Base-by-base conservation (phyloP, 2,797 vertebrate genomes). In the Chiloscyllium punctatum region DNA sequence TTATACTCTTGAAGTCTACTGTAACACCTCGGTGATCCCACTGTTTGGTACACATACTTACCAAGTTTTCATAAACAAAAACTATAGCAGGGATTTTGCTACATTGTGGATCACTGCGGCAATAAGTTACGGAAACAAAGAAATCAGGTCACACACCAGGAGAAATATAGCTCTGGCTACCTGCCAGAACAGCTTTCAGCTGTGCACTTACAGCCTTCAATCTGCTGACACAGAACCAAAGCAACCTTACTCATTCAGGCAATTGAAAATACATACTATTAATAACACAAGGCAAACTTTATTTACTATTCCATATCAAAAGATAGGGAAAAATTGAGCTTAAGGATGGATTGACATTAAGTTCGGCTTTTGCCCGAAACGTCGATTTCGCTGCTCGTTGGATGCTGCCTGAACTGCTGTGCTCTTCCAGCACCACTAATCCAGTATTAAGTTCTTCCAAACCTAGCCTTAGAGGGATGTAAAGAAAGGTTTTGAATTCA, bases 131-230 rank as follows among this genome's bases (percentile, higher is more conserved):
- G 27, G 94, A 95, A 95, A 77, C 71, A 77, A 95, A 77, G 94
- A 95, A 95, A 71, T 95, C 42, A 37, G 48, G 71, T 77, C 94
- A 95, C 57, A 51, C 71, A 74, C 42, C 94, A 95, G 74, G 94
- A 95, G 94, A 95, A 95, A 77, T 77, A 33, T 51, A 95, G 48
- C 21, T 53, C 94, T 95, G 94, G 94, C 94, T 33, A 33, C 27
- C 48, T 95, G 69, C 94, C 94, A 77, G 48, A 57, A 13, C 71
- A 95, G 71, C 94, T 95, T 95, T 95, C 94, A 77, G 94, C 94
- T 77, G 94, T 95, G 51, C 71, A 57, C 71, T 77, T 53, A 77
- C 71, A 77, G 71, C 27, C 77, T 48, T 66, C 88, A 91, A 91
- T 77, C 51, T 95, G 71, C 94, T 95, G 94, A 77, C 94, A 94